Evolutionary conservation across 2,113 vertebrate species (phyloP).

Genomic region (Pteruthius melanotis): DNA sequence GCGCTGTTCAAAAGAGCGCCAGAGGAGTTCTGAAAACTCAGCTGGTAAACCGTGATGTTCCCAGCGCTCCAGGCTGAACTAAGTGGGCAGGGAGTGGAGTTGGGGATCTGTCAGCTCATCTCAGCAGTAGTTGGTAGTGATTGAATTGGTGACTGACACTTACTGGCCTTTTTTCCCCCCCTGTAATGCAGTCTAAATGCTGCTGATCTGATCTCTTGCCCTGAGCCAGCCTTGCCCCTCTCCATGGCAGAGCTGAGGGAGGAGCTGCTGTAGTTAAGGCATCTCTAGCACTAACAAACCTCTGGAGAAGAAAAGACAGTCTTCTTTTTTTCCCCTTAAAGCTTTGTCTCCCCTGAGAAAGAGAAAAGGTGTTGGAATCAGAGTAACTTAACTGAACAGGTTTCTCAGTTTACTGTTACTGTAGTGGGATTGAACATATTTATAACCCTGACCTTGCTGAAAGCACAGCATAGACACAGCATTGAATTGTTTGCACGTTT

Average conservation of each 20-base stretch:
- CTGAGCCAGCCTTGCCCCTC: neutral
- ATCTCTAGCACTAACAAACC: neutral
- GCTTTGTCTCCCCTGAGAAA: neutral
- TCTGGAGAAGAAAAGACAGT: neutral
- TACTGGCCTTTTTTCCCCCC: neutral
- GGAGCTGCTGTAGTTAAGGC: neutral
- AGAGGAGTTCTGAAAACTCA: neutral
- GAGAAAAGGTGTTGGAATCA: neutral
- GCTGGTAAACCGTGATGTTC: fast-evolving
- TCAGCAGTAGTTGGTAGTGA: neutral
- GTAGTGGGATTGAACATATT: neutral
- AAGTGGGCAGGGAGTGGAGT: fast-evolving
- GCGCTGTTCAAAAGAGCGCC: too few species aligned
- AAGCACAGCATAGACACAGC: neutral
- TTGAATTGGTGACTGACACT: neutral
- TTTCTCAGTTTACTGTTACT: neutral
- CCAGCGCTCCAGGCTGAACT: fast-evolving
- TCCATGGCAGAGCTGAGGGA: neutral
- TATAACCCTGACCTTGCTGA: neutral
- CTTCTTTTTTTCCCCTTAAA: neutral
- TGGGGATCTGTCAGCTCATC: neutral
- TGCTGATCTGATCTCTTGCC: neutral
- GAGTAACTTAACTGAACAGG: neutral
- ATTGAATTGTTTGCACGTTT: fast-evolving
- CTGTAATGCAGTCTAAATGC: neutral